Base-by-base conservation (phyloP, 2,113 vertebrate genomes). In the Lepisosteus osseus region DNA sequence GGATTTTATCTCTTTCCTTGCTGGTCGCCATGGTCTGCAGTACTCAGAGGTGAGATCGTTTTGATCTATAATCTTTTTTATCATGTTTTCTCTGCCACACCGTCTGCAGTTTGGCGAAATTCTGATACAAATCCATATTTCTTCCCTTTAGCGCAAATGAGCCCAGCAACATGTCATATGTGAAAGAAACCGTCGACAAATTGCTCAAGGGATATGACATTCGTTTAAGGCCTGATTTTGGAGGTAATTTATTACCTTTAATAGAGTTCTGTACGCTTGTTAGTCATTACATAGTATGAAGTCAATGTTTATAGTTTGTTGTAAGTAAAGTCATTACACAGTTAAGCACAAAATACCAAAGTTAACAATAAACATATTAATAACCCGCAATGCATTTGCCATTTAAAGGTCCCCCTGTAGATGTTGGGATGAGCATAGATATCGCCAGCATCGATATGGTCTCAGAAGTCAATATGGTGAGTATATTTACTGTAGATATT, bases 401-500 rank as follows among this genome's bases (percentile, higher is more conserved):
- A 64, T 79, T 56, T 75, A 63, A 79, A 95, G 96, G 96, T 83
- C 92, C 95, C 72, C 95, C 95, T 3, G 95, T 98, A 80, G 95
- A 95, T 51, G 96, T 98, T 47, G 95, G 93, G 69, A 97, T 97
- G 95, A 89, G 94, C 80, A 97, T 97, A 80, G 94, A 96, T 76
- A 94, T 98, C 72, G 90, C 94, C 84, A 95, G 95, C 75, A 97
- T 96, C 67, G 95, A 98, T 78, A 95, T 95, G 93, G 95, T 97
- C 74, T 97, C 95, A 5, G 95, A 98, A 90, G 95, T 97, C 83
- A 98, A 96, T 87, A 97, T 95, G 95, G 96, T 98, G 85, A 97
- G 95, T 96, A 84, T 68, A 59, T 77, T 56, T 65, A 29, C 29
- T 29, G 74, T 66, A 14, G 68, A 64, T 61, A 68, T 15, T 43